Percentiles rank a stretch among this genome's conserved stretches.
Conservation (phyloP, 2,113 vertebrate genomes). For the Lepus americanus region DNA sequence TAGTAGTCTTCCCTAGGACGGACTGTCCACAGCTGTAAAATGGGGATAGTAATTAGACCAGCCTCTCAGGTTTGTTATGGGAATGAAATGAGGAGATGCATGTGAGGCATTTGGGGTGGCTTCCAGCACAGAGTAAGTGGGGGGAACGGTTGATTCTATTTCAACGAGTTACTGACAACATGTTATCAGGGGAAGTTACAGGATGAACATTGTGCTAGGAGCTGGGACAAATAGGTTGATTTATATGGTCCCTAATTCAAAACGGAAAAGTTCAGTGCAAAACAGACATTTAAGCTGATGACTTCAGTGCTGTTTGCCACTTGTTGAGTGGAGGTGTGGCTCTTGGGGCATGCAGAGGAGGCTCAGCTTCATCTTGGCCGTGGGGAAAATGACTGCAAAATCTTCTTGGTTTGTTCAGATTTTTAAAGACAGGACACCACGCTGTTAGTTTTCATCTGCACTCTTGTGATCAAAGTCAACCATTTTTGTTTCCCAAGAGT, state of each 20-base stretch:
- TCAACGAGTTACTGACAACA: conserved; percentile 12
- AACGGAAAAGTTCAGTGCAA: neutral
- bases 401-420: conserved; percentile 32
- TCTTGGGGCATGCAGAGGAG: neutral
- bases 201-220: neutral
- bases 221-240: neutral
- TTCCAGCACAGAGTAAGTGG: neutral
- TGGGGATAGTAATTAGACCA: neutral
- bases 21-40: neutral
- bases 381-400: neutral
- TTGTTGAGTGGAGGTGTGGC: neutral
- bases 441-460: neutral
- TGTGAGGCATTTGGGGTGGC: neutral
- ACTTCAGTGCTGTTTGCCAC: neutral
- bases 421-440: conserved; percentile 14
- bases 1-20: neutral
- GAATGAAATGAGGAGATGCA: neutral
- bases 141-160: neutral
- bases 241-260: neutral
- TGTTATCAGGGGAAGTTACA: neutral
- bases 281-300: neutral
- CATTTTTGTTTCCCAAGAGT: neutral
- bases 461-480: neutral
- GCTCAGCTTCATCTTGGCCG: neutral
- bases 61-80: neutral